Evolutionary conservation across 1,140 invertebrate species (phyloP), one percentile per base, ranked within the genome.

Genomic region (Tetragnatha versicolor): DNA sequence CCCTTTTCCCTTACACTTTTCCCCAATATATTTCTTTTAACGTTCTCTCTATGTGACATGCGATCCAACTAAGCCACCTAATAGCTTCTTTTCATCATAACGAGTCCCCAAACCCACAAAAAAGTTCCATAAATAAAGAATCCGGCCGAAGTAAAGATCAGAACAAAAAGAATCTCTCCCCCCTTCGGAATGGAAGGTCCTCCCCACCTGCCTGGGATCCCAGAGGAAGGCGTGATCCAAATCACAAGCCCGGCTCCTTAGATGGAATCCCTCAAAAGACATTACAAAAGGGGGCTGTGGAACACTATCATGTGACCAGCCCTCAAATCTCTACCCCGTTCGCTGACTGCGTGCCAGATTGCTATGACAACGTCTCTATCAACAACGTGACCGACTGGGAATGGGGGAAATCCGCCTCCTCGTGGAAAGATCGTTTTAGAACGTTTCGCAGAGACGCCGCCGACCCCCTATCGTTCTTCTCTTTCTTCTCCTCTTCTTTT

Each of bases 321-420:
- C 68, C 17, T 42, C 27, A 25, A 12, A 12, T 58, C 33, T 22
- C 60, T 66, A 9, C 37, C n/a, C 7, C 47, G 45, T 77, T 33
- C 39, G 17, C 76, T 79, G 76, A 79, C 53, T 53, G 35, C n/a
- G 25, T 79, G 76, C 76, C 76, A 79, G 65, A 69, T 79, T 69
- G 29, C 65, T 61, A 79, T 79, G 76, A 61, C 63, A 79, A 79
- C 76, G 76, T 68, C 76, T 79, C 65, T 79, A 79, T 79, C 76
- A 79, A 79, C 76, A 79, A 79, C 76, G 47, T 79, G 63, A 68
- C 49, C 55, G 73, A 77, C 66, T 47, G 73, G 60, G 61, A 39
- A 20, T n/a, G 9, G 55, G 25, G 14, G 17, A 9, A 14, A 31
- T 20, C 20, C 31, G 7, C 47, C 39, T 20, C 17, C 73, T 47